Base-by-base conservation (phyloP, 2,113 vertebrate genomes). In the Taxidea taxus region DNA sequence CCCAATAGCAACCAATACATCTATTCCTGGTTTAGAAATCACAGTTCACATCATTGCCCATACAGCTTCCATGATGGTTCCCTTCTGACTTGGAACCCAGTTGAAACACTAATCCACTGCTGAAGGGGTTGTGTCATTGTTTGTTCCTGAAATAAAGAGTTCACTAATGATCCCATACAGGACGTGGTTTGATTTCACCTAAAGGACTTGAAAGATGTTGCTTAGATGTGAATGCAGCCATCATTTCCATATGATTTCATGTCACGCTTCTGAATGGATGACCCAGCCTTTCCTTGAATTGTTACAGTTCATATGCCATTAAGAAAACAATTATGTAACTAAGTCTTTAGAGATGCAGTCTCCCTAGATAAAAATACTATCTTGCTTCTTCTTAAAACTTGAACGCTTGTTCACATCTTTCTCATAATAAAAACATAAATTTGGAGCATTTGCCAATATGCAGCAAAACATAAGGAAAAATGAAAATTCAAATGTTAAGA, bases 221-320 rank as follows among this genome's bases (percentile, higher is more conserved):
- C 18, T 39, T 12, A 14, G 56, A 27, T 51, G 23, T 51, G 11
- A 56, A 34, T 15, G 6, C 10, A 47, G 13, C 25, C 10, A 18
- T 31, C 78, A 44, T 18, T 18, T 58, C 66, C 54, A 34, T 42
- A 27, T 15, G 47, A 2, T 93, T 83, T 37, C 16, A 25, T 12
- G 60, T n/a, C 14, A 7, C 3, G 5, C 51, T 25, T 58, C 44
- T n/a, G 21, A n/a, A 68, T 21, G 44, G 42, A 64, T 27, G 74
- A 13, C 0, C 54, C 27, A 29, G 18, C 1, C 80, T 70, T 62
- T 9, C 31, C 4, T 11, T 0, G 1, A 4, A 2, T 7, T 4
- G 15, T 23, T 42, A 20, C 49, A 18, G 70, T 9, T 84, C 49
- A 86, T 39, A n/a, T 49, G 21, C 31, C 72, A 78, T 8, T 18